Conservation (phyloP, 2,888 invertebrate species). For the Ophion ventricosus region DNA sequence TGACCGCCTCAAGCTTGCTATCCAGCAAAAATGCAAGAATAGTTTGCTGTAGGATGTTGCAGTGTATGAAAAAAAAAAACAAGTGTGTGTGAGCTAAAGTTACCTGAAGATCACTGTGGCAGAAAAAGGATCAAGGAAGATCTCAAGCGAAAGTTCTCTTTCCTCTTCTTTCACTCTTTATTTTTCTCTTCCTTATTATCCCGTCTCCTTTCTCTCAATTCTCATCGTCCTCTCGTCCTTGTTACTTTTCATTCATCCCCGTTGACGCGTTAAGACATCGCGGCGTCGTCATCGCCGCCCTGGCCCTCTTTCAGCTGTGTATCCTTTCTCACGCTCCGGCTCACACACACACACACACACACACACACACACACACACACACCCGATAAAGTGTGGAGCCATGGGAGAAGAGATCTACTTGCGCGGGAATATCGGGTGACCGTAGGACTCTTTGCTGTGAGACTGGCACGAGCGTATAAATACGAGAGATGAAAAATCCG, state of each 20-base stretch:
- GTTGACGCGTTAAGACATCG: slow-evolving; percentile 33
- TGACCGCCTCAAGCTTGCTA: too few relatives aligned
- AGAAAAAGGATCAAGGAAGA: neutral
- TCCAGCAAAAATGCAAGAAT: too few relatives aligned
- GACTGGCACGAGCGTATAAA: slow-evolving; percentile 10
- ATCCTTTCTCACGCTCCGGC: slow-evolving; percentile 69
- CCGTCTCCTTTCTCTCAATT: slow-evolving; percentile 4
- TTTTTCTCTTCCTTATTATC: too few relatives aligned
- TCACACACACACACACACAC: slow-evolving; percentile 41
- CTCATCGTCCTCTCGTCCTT: neutral
- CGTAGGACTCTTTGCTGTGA: slow-evolving; percentile 24
- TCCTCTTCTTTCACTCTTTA: neutral
- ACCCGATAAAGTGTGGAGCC: slow-evolving; percentile 51
- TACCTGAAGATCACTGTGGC: neutral
- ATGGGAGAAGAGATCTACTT: slow-evolving; percentile 28
- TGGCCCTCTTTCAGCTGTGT: slow-evolving; percentile 25
- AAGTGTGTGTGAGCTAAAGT: neutral
- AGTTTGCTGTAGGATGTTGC: too few relatives aligned
- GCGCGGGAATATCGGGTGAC: slow-evolving; percentile 55
- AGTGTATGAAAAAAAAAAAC: neutral
- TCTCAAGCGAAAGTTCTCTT: neutral
- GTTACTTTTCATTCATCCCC: slow-evolving; percentile 40
- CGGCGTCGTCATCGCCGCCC: slow-evolving; percentile 55
- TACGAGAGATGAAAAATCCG: slow-evolving; percentile 38
- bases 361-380: slow-evolving; percentile 43